These are phyloP conservation scores for Mus minutoides DNA, from an alignment of 2,797 vertebrate species.

Conservation along the genomic window DNA sequence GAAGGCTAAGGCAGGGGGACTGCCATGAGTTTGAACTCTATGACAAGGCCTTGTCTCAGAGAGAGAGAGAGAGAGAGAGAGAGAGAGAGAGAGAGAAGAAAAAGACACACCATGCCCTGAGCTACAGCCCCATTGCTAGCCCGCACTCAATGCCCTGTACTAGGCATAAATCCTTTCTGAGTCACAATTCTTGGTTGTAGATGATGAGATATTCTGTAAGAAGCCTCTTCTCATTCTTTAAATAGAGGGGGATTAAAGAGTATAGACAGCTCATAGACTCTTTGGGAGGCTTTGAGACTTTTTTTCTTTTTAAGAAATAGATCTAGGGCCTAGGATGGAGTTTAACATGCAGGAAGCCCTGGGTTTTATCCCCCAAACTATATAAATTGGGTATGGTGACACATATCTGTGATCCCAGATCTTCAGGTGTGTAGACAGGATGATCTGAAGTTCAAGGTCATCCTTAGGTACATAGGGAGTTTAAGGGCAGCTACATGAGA, in stretches of 20 bases:
- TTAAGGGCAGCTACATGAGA: background rate
- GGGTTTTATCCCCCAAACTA: background rate
- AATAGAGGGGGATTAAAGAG: background rate
- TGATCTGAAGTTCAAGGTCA: background rate
- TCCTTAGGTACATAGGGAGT: background rate
- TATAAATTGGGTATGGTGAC: background rate
- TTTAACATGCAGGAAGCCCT: background rate
- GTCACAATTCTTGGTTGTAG: constrained; percentile 40
- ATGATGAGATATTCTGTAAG: constrained; percentile 4
- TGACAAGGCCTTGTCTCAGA: background rate
- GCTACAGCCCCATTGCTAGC: background rate
- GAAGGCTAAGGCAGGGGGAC: background rate
- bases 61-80: too few species aligned
- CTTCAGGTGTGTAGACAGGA: background rate
- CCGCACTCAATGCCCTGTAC: background rate
- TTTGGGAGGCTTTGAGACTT: background rate
- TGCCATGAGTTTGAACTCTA: background rate
- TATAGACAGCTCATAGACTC: background rate
- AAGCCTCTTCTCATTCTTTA: background rate
- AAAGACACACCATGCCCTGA: background rate
- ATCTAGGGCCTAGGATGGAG: background rate
- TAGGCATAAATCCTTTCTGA: background rate
- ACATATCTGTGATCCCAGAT: background rate
- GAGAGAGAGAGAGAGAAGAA: background rate
- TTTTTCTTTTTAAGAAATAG: background rate